Conservation (phyloP, 2,888 invertebrate genomes). For the Drosophila nr. medialis region DNA sequence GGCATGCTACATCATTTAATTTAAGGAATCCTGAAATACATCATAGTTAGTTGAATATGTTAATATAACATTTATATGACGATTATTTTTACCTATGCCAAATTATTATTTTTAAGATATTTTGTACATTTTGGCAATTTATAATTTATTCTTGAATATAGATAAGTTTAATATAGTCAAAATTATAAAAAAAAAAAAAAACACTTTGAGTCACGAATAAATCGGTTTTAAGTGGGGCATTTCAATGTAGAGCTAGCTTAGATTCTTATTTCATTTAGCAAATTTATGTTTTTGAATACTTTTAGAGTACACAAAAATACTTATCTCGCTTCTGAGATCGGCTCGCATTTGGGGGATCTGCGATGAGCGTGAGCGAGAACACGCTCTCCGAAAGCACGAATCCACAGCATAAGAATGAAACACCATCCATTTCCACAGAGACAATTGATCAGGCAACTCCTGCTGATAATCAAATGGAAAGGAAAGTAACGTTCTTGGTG, state of each 20-base stretch:
- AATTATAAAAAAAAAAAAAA: background rate
- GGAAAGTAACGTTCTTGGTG: background rate
- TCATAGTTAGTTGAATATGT: background rate
- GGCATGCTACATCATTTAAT: background rate
- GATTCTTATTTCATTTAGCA: background rate
- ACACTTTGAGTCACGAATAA: background rate
- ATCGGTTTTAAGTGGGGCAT: background rate
- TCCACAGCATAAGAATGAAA: background rate
- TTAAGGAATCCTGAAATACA: background rate
- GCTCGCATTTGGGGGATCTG: too few relatives aligned
- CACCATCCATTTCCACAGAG: background rate
- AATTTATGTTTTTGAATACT: background rate
- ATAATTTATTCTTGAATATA: background rate
- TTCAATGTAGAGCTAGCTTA: background rate
- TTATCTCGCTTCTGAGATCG: background rate
- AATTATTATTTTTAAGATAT: background rate
- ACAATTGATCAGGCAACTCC: background rate
- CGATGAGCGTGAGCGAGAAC: background rate
- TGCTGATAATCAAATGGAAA: background rate
- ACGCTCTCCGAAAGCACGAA: too few relatives aligned
- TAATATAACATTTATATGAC: background rate
- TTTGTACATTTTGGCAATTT: too few relatives aligned
- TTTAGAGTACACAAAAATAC: background rate
- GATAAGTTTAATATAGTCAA: too few relatives aligned
- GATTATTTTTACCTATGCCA: too few relatives aligned